Evolutionary conservation across 2,888 invertebrate genomes (phyloP).

Genomic region (Pimpla rufipes): DNA sequence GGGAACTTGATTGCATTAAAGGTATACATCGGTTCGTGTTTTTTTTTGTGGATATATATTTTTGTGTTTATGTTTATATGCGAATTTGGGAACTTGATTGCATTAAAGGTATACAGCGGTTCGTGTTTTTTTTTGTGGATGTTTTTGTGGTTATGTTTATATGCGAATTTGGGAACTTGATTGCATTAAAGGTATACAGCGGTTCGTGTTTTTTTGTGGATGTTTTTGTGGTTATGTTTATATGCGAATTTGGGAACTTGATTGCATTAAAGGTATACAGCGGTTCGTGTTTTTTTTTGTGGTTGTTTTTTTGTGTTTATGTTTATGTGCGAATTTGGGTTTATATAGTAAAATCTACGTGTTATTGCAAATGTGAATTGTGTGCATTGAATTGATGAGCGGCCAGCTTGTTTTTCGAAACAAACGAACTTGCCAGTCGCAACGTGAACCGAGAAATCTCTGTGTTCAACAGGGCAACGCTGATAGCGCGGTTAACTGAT

Average conservation of each 20-base stretch:
- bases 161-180: background rate
- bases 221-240: background rate
- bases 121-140: too few species aligned
- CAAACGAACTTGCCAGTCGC: background rate
- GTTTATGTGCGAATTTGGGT: too few species aligned
- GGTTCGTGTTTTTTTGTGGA: background rate
- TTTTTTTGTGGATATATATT: background rate
- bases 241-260: background rate
- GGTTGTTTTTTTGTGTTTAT: too few species aligned
- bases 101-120: too few species aligned
- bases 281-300: too few species aligned
- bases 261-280: too few species aligned
- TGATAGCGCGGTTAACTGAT: background rate
- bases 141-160: too few species aligned
- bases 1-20: background rate
- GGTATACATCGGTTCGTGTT: conserved; percentile 9
- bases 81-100: too few species aligned
- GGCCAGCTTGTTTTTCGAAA: too few species aligned
- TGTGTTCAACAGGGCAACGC: background rate
- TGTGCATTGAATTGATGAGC: too few species aligned
- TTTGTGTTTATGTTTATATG: background rate
- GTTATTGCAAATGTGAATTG: too few species aligned
- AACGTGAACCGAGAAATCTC: background rate
- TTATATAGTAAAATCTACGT: too few species aligned
- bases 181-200: conserved; percentile 9